Evolutionary conservation across 2,797 vertebrate species (phyloP), one percentile per base, ranked within the genome.

Genomic region (Notoglanidium macrostoma): DNA sequence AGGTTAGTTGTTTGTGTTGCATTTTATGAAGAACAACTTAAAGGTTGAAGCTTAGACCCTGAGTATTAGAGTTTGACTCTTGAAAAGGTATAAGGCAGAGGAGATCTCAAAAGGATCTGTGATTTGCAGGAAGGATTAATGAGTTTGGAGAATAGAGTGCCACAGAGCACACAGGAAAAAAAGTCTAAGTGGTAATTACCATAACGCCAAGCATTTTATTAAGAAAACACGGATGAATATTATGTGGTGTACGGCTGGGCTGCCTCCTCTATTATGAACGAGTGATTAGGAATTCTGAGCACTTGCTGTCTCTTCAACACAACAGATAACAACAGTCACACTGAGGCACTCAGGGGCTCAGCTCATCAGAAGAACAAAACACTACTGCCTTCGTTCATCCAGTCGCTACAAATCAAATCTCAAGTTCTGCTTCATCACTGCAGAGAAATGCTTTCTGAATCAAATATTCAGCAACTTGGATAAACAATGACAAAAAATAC

Each of bases 231-330:
- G 57, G 65, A 84, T 84, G 63, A 85, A 87, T 76, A 88, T 88
- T 90, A 87, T 83, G 77, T 44, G 73, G 17, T 63, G 82, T 84
- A 74, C 85, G 86, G 59, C 73, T 46, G 81, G 46, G 70, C 65
- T 76, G 49, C 70, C 74, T 68, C 79, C 73, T 78, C 84, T 86
- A 86, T 89, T 88, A 81, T 85, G 46, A 83, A 83, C 40, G 54
- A 23, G n/a, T 61, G 68, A 91, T 92, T 91, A 90, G 83, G 88
- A 81, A 93, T 91, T 92, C 91, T 77, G 87, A 85, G 89, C 90
- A 89, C 90, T 86, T 80, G 87, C 86, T 85, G 74, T 84, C 78
- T 74, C 88, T 86, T 84, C 84, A 84, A 55, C 73, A 90, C 55
- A 82, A 89, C 84, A 86, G 87, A 87, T 67, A 49, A 73, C 77